Evolutionary conservation across 2,888 invertebrate genomes (phyloP).

Genomic region (Petrolisthes manimaculis): DNA sequence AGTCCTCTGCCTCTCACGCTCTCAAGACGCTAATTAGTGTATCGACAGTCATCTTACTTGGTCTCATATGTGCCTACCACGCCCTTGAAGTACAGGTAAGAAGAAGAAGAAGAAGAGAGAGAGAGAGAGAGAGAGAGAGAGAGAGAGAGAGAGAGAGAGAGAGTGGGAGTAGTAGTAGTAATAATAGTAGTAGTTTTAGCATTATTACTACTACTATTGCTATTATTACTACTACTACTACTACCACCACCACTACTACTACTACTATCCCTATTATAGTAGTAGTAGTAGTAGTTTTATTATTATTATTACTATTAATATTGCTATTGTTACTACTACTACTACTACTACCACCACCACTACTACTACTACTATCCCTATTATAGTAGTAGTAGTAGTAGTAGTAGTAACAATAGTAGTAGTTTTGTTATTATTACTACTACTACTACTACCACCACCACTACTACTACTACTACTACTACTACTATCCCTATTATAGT

Average conservation of each 20-base stretch:
- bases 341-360: neutral
- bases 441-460: no score
- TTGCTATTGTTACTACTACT: neutral
- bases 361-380: no score
- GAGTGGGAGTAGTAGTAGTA: neutral
- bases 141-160: neutral
- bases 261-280: neutral
- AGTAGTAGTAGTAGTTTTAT: neutral
- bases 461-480: neutral
- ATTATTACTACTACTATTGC: neutral
- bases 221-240: neutral
- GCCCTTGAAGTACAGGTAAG: constrained; percentile 99
- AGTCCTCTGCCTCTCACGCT: constrained; percentile 96
- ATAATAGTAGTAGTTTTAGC: neutral
- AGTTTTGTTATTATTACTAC: no score
- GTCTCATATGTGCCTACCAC: constrained; percentile 99
- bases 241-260: neutral
- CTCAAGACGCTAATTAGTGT: constrained; percentile 99
- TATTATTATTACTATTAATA: constrained; percentile 13
- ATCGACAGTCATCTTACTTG: constrained; percentile 98
- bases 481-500: neutral
- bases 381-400: neutral
- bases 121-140: neutral
- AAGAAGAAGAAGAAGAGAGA: constrained; percentile 51
- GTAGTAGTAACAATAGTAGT: no score